Percentiles rank a stretch among this genome's conserved stretches.
Conservation (phyloP, 2,797 vertebrate genomes). For the Lerista edwardsae region DNA sequence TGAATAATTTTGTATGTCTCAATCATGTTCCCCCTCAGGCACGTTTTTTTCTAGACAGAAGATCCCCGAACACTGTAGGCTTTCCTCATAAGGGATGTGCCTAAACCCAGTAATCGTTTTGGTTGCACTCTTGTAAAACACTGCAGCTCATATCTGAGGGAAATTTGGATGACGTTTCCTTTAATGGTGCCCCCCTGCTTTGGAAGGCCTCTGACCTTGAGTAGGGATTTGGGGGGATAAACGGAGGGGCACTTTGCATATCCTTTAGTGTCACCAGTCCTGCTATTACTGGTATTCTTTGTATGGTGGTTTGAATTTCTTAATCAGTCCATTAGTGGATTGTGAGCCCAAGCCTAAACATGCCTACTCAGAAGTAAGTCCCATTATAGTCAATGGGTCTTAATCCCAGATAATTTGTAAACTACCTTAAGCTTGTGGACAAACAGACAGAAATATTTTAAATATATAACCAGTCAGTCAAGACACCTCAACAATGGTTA, state of each 20-base stretch:
- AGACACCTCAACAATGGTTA: background rate
- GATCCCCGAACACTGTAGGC: too few species aligned
- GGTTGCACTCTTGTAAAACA: too few species aligned
- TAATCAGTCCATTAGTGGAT: background rate
- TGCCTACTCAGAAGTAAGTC: too few species aligned
- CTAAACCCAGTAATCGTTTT: too few species aligned
- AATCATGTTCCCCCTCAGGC: too few species aligned
- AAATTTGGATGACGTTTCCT: background rate
- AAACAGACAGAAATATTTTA: background rate
- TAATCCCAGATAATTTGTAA: background rate
- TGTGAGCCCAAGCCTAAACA: too few species aligned
- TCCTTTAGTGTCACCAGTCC: background rate
- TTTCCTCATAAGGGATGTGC: too few species aligned
- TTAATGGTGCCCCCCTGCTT: background rate
- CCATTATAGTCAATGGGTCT: too few species aligned
- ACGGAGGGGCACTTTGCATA: background rate
- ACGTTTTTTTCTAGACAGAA: too few species aligned
- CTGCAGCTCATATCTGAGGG: background rate
- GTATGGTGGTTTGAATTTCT: background rate
- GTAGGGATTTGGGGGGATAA: background rate
- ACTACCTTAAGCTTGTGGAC: background rate
- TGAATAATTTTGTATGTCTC: too few species aligned
- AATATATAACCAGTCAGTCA: background rate
- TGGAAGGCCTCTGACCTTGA: too few species aligned
- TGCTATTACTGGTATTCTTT: background rate